phyloP scores from a whole-genome alignment of 2,113 vertebrate species.

The Phalacrocorax aristotelis region DNA sequence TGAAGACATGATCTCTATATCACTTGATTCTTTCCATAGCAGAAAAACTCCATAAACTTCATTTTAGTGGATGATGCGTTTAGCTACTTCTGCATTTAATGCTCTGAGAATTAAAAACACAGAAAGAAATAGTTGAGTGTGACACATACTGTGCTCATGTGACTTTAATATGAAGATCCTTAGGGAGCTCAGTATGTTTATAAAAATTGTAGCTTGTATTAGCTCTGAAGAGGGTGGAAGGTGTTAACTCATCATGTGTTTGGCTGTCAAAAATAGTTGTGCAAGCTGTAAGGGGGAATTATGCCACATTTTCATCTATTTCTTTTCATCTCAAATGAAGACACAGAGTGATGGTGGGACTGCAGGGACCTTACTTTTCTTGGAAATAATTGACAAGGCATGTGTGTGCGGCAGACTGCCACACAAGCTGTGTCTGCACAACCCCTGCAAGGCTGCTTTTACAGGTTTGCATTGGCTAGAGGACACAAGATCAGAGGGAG shows the following conservation, averaged over 20 bases:
- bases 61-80: background rate
- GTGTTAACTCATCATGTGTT: background rate
- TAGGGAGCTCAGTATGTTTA: background rate
- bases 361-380: background rate
- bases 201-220: background rate
- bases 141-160: background rate
- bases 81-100: background rate
- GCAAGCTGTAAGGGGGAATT: background rate
- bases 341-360: background rate
- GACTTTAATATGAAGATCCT: background rate
- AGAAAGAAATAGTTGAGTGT: background rate
- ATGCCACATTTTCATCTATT: background rate
- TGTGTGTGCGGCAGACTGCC: background rate
- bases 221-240: background rate
- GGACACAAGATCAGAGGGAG: background rate
- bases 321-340: background rate
- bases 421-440: background rate
- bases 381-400: background rate
- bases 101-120: background rate
- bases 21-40: background rate
- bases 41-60: background rate
- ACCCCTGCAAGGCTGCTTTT: background rate
- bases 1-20: background rate
- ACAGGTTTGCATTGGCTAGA: background rate
- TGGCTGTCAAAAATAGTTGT: background rate